Evolutionary conservation across 2,888 invertebrate genomes (phyloP).

Genomic region (Blomia tropicalis): DNA sequence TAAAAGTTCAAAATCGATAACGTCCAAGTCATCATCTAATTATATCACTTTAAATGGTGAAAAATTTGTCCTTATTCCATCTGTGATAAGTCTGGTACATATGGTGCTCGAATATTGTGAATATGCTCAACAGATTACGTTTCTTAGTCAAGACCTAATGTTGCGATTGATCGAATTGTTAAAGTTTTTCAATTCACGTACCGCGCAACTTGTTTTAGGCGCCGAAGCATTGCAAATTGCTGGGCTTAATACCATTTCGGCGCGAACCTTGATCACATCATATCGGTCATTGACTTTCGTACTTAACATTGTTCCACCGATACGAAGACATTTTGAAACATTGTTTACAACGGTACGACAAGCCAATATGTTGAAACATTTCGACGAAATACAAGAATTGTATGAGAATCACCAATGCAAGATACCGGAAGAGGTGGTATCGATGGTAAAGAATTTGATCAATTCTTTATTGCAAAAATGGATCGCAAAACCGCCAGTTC

Average conservation of each 20-base stretch:
- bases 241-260: conserved; percentile 82
- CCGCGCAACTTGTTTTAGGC: conserved; percentile 80
- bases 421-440: conserved; percentile 73
- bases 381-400: conserved; percentile 34
- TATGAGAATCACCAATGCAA: conserved; percentile 71
- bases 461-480: conserved; percentile 61
- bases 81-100: conserved; percentile 68
- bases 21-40: background rate
- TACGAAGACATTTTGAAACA: conserved; percentile 36
- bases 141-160: conserved; percentile 60
- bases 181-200: conserved; percentile 44
- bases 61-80: conserved; percentile 37
- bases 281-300: conserved; percentile 41
- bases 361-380: conserved; percentile 36
- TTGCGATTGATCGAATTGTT: conserved; percentile 72
- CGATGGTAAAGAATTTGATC: conserved; percentile 70
- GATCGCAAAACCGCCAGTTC: conserved; percentile 88
- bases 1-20: background rate
- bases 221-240: conserved; percentile 90
- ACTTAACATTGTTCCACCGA: conserved; percentile 42
- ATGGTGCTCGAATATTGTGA: conserved; percentile 79
- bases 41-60: conserved; percentile 16
- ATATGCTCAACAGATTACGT: conserved; percentile 57
- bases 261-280: conserved; percentile 49
- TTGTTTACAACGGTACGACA: conserved; percentile 33